Percentiles rank a stretch among this genome's conserved stretches.
Evolutionary conservation across 2,888 invertebrate genomes (phyloP).

Genomic region (Anthoptus insignis): DNA sequence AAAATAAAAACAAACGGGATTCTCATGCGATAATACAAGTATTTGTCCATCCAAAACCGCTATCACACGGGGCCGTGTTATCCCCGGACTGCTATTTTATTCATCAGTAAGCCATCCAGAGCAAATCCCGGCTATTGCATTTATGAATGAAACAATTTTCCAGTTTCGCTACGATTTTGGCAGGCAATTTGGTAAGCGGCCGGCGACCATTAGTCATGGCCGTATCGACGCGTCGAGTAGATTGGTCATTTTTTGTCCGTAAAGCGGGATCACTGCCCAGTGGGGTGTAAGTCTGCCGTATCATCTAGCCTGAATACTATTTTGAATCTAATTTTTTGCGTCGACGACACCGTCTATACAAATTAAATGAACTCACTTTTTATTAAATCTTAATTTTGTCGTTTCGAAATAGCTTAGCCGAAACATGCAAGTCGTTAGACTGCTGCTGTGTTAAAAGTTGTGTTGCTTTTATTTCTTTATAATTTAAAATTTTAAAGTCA

Average conservation of each 20-base stretch:
- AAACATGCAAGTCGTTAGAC: constrained; percentile 33
- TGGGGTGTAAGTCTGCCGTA: constrained; percentile 60
- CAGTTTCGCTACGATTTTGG: constrained; percentile 77
- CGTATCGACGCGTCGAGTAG: constrained; percentile 74
- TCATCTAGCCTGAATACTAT: constrained; percentile 45
- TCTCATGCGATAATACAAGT: constrained; percentile 59
- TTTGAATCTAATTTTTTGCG: constrained; percentile 29
- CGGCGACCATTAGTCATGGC: constrained; percentile 78
- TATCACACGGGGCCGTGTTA: constrained; percentile 67
- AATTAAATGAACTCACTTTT: constrained; percentile 32
- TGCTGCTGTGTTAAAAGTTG: constrained; percentile 15
- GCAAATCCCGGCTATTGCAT: constrained; percentile 77
- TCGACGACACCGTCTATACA: constrained; percentile 22
- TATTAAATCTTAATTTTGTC: constrained; percentile 50
- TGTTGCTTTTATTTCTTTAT: constrained; percentile 12
- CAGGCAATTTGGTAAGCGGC: constrained; percentile 80
- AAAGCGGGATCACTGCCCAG: constrained; percentile 63
- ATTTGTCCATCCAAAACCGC: constrained; percentile 63
- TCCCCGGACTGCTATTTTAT: constrained; percentile 70
- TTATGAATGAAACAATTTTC: constrained; percentile 85
- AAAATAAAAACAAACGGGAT: constrained; percentile 26
- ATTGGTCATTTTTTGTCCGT: constrained; percentile 80
- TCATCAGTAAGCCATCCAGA: constrained; percentile 72
- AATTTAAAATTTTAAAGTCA: too few species aligned
- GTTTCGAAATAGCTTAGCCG: constrained; percentile 35